Conservation (phyloP, 1,140 invertebrate genomes). For the Sminthurides bifidus region DNA sequence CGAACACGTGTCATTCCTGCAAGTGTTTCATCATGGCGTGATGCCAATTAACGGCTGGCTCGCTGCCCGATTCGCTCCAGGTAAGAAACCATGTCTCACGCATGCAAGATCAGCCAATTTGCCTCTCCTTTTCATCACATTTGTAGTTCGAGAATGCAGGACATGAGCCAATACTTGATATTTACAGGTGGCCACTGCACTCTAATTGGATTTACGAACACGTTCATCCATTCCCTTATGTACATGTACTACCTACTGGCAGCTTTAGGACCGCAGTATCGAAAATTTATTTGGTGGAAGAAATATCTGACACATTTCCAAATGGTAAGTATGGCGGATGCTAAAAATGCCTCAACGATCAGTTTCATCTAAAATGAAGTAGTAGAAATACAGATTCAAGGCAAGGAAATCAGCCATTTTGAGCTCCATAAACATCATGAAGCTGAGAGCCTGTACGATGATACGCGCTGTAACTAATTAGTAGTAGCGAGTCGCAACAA, state of each 20-base stretch:
- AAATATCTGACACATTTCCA: slow-evolving; percentile 77
- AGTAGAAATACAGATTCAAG: too few species aligned
- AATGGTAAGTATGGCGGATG: slow-evolving; percentile 46
- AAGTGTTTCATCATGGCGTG: slow-evolving; percentile 88
- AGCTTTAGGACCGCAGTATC: slow-evolving; percentile 70
- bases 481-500: too few species aligned
- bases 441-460: too few species aligned
- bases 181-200: slow-evolving; percentile 65
- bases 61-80: slow-evolving; percentile 87
- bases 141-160: too few species aligned
- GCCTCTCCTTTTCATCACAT: too few species aligned
- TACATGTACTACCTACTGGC: slow-evolving; percentile 85
- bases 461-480: too few species aligned
- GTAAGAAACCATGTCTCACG: slow-evolving; percentile 38
- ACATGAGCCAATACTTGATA: too few species aligned
- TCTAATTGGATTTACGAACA: slow-evolving; percentile 82
- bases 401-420: too few species aligned
- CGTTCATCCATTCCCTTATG: slow-evolving; percentile 88
- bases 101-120: background rate
- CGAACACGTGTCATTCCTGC: slow-evolving; percentile 82
- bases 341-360: background rate
- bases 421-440: too few species aligned
- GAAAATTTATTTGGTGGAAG: slow-evolving; percentile 88
- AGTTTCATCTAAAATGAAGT: too few species aligned
- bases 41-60: slow-evolving; percentile 94